Conservation (phyloP, 2,888 invertebrate genomes). For the Cephus sareptanus region DNA sequence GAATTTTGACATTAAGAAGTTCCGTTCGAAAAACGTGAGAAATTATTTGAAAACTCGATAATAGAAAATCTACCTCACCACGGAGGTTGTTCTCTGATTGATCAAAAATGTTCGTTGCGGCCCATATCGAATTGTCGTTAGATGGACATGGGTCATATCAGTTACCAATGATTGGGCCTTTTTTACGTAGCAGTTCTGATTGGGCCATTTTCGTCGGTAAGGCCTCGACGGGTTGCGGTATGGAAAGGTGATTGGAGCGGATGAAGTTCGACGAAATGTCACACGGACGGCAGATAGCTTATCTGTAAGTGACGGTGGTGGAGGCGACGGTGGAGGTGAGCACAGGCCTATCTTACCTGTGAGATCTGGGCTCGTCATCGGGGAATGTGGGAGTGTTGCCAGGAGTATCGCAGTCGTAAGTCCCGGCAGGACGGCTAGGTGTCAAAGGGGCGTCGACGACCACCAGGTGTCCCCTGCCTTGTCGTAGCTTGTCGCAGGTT, state of each 20-base stretch:
- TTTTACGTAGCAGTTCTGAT: background rate
- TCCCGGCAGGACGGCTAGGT: conserved; percentile 45
- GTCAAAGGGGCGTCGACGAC: conserved; percentile 56
- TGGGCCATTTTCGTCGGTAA: conserved; percentile 8
- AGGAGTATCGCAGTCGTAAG: conserved; percentile 16
- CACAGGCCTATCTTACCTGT: background rate
- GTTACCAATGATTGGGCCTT: background rate
- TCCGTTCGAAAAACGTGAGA: background rate
- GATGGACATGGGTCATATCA: background rate
- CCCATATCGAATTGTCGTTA: background rate
- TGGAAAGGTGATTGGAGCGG: conserved; percentile 22
- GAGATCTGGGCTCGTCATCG: conserved; percentile 60
- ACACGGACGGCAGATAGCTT: conserved; percentile 4
- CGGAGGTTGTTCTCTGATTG: background rate
- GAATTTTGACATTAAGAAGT: too few species aligned
- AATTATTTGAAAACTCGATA: background rate
- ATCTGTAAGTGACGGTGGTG: background rate
- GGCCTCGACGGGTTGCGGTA: background rate
- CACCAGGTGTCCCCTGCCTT: conserved; percentile 39
- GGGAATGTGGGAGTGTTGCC: conserved; percentile 63
- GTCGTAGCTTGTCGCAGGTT: background rate
- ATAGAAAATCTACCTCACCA: background rate
- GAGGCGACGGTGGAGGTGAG: background rate
- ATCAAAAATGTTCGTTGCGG: background rate
- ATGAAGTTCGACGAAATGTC: conserved; percentile 25